Percentiles rank a stretch among this genome's conserved stretches.
Evolutionary conservation across 2,888 invertebrate genomes (phyloP).

Genomic region (Mycalesis mineus): DNA sequence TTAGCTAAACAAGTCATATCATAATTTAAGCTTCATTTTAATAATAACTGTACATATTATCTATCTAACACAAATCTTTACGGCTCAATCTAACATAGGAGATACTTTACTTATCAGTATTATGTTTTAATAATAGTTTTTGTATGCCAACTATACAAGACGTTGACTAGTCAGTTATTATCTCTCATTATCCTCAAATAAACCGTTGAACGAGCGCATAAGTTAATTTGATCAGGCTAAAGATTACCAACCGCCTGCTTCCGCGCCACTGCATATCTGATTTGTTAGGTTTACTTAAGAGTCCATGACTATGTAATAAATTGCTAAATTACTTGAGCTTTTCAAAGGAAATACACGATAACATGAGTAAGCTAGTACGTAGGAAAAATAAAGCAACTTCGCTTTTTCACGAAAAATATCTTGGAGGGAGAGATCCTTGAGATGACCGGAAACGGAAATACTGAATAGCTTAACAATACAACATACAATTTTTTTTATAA

Average conservation of each 20-base stretch:
- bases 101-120: conserved; percentile 9
- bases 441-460: no score
- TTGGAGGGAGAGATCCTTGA: no score
- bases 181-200: conserved; percentile 59
- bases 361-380: background rate
- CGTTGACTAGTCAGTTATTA: conserved; percentile 52
- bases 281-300: conserved; percentile 55
- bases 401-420: no score
- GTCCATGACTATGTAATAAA: conserved; percentile 1
- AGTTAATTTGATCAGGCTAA: conserved; percentile 60
- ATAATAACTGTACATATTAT: conserved; percentile 3
- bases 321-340: background rate
- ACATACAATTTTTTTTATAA: no score
- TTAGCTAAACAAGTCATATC: background rate
- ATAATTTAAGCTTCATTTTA: background rate
- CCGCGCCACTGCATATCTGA: conserved; percentile 55
- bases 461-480: no score
- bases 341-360: background rate
- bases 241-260: conserved; percentile 47
- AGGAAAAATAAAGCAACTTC: no score
- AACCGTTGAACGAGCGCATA: conserved; percentile 47
- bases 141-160: conserved; percentile 47
- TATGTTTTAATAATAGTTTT: conserved; percentile 25
- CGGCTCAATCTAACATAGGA: background rate
- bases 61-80: conserved; percentile 4